Evolutionary conservation across 2,113 vertebrate species (phyloP), one percentile per base, ranked within the genome.

Genomic region (Xiphophorus couchianus): DNA sequence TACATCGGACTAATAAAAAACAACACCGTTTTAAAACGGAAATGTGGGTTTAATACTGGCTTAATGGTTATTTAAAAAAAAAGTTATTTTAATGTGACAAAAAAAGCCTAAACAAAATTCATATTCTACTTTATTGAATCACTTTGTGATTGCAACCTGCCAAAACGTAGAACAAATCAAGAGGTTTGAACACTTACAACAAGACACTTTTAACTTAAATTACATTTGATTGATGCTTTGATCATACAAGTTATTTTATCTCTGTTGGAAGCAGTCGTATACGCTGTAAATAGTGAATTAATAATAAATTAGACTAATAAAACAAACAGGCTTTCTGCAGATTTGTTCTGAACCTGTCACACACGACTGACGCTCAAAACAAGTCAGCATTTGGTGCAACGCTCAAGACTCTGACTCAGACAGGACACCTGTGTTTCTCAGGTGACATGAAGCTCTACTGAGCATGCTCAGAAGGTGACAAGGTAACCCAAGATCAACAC

Each of bases 361-460:
- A 58, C 51, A 58, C 7, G 51, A 58, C 17, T 4, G 10, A n/a
- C 51, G 5, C 51, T 54, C 22, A 54, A 2, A 48, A 48, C 5
- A 48, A 19, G 44, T 19, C 44, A 14, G 39, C 44, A 19, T 19
- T 48, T 5, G 44, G 44, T 48, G 44, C 15, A 48, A 48, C 25
- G n/a, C 44, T 29, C 65, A 29, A 12, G 35, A 3, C 25, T 66
- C 10, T 48, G 68, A 74, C 10, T 63, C 77, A 58, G 64, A 44
- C 78, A 44, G 39, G 64, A 84, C 82, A 80, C 37, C 78, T 85
- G 80, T 44, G 65, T 37, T 37, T 91, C 89, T 94, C 92, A 83
- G 90, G 91, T 94, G 84, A 86, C 94, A 73, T 69, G 9, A 0
- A 11, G 30, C 76, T 70, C 51, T 39, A 83, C 88, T 90, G 91